These are phyloP conservation scores for Lacanobia wlatinum DNA, from an alignment of 2,888 invertebrate genomes.

Conservation along the genomic window DNA sequence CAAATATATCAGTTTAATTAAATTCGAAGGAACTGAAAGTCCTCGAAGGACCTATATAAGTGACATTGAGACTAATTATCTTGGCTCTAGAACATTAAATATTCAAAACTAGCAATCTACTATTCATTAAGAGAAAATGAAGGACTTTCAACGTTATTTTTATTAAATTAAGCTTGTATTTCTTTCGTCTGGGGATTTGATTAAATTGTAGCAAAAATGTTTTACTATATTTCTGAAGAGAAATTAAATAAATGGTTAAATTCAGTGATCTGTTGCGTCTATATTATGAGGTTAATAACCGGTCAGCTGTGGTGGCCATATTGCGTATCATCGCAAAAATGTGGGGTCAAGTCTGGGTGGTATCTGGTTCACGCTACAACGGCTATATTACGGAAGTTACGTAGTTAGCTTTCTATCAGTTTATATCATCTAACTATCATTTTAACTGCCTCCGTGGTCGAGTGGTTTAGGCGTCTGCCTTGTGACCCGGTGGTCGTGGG, in stretches of 20 bases:
- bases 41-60: slow-evolving; percentile 14
- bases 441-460: too few relatives aligned
- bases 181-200: slow-evolving; percentile 4
- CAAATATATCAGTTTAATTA: slow-evolving; percentile 10
- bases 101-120: slow-evolving; percentile 39
- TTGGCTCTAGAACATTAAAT: slow-evolving; percentile 10
- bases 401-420: too few relatives aligned
- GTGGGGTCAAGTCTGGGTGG: too few relatives aligned
- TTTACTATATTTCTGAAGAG: background rate
- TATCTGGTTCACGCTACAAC: too few relatives aligned
- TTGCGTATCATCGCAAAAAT: too few relatives aligned
- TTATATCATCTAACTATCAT: too few relatives aligned
- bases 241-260: background rate
- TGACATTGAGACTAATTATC: slow-evolving; percentile 30
- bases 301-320: too few relatives aligned
- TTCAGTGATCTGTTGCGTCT: background rate
- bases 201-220: background rate
- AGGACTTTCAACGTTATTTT: background rate
- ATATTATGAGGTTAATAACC: background rate
- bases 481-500: too few relatives aligned
- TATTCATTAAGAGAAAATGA: slow-evolving; percentile 18
- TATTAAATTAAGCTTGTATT: slow-evolving; percentile 16
- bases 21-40: slow-evolving; percentile 22
- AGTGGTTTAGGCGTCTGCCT: too few relatives aligned
- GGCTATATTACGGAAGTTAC: too few relatives aligned